Base-by-base conservation (phyloP, 2,113 vertebrate genomes). In the Lanius collurio region DNA sequence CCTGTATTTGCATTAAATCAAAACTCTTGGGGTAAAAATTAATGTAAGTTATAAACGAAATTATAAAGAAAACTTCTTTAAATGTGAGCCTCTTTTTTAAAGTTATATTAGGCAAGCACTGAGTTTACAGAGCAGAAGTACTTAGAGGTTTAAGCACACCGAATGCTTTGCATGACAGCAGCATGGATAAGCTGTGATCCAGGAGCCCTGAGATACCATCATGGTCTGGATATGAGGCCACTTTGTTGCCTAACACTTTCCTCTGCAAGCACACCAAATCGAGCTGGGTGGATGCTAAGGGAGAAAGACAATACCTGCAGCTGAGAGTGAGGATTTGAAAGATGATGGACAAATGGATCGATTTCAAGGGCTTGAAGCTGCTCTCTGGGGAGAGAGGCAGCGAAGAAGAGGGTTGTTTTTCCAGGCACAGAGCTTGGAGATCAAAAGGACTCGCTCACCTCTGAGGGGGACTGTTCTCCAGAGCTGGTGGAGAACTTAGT, bases 331-430 rank as follows among this genome's bases (percentile, higher is more conserved):
- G 70, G 46, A 6, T 64, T 76, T 71, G 62, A 68, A 85, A 44
- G 53, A 10, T 10, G 2, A 14, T 64, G n/a, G 56, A 64, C 47
- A 49, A 73, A 83, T 10, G 7, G 65, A 49, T 57, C 0, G 0
- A 13, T 85, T 87, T 84, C 67, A 85, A 86, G 76, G 68, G 21
- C 60, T n/a, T 62, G 52, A 83, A 87, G 56, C 67, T 74, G 65
- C 44, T 85, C 13, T 60, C 39, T 33, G 8, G 20, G 35, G 37
- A 13, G 31, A 1, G 30, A 26, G 13, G 10, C 41, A 68, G 4
- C 27, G 6, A 11, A 37, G 12, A 23, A 65, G 69, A 67, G 10
- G 41, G 22, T 73, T 88, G 33, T 73, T 88, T 47, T 77, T 83
- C 49, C 24, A 83, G 62, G 14, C 26, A 39, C 16, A 33, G 52